Evolutionary conservation across 2,113 vertebrate genomes (phyloP).

Genomic region (Bubalus kerabau): DNA sequence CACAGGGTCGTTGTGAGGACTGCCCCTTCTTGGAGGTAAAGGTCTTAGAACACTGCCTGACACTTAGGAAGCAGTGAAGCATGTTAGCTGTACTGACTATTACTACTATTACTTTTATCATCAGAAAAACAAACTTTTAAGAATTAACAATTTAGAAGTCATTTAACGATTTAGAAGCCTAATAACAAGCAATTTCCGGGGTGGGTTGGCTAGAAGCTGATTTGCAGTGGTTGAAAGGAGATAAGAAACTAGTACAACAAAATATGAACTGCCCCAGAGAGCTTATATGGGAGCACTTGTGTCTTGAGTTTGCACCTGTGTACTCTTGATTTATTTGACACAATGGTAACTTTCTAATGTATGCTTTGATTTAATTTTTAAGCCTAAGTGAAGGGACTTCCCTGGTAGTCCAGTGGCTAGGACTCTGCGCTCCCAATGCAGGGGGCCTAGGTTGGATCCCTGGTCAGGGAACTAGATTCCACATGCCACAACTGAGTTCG

Average conservation of each 20-base stretch:
- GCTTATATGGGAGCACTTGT: background rate
- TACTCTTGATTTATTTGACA: background rate
- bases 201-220: no score
- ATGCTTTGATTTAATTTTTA: constrained; percentile 11
- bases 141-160: background rate
- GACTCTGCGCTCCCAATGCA: background rate
- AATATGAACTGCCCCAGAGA: no score
- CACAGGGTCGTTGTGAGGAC: background rate
- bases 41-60: background rate
- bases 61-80: background rate
- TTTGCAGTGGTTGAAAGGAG: no score
- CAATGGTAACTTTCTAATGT: background rate
- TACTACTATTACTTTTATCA: background rate
- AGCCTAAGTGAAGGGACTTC: background rate
- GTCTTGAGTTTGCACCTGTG: background rate
- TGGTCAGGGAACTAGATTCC: background rate
- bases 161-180: background rate
- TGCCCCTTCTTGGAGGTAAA: background rate
- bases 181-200: background rate
- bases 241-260: background rate
- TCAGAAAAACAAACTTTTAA: background rate
- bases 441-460: background rate
- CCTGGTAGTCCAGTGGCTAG: background rate
- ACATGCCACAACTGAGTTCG: background rate
- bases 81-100: background rate